Conservation (phyloP, 2,888 invertebrate species). For the Acronicta alni region DNA sequence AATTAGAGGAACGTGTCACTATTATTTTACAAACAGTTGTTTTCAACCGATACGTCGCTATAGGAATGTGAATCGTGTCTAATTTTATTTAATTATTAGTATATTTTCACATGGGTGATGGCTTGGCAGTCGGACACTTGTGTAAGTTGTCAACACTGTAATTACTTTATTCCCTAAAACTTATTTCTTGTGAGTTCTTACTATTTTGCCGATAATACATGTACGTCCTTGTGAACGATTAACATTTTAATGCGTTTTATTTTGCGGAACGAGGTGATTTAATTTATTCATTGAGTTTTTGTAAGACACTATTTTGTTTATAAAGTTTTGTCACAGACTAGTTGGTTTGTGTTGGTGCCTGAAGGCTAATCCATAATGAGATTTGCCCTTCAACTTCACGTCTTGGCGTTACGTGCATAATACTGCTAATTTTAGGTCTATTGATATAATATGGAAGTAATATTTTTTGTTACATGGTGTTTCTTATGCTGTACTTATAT, state of each 20-base stretch:
- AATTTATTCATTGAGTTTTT: conserved; percentile 64
- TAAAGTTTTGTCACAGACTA: conserved; percentile 37
- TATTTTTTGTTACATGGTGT: conserved; percentile 4
- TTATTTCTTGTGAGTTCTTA: conserved; percentile 33
- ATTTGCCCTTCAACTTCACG: conserved; percentile 64
- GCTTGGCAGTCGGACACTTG: conserved; percentile 89
- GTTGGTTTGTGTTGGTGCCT: conserved; percentile 47
- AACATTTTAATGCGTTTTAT: conserved; percentile 75
- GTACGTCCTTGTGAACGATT: conserved; percentile 81
- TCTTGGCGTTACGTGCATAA: conserved; percentile 32
- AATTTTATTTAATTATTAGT: conserved; percentile 82
- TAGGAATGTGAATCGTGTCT: conserved; percentile 84
- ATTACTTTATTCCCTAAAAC: conserved; percentile 37
- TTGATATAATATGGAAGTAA: conserved; percentile 3
- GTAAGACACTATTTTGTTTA: conserved; percentile 50
- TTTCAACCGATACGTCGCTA: conserved; percentile 78
- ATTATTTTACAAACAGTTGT: conserved; percentile 81
- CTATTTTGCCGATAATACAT: conserved; percentile 46
- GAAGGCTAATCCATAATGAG: conserved; percentile 61
- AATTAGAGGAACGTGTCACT: conserved; percentile 85
- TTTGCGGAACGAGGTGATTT: conserved; percentile 66
- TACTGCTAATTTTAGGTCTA: conserved; percentile 18
- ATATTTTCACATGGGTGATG: conserved; percentile 88
- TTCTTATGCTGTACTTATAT: conserved; percentile 3
- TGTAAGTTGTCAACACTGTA: conserved; percentile 73